Percentiles rank a stretch among this genome's conserved stretches.
phyloP scores from a whole-genome alignment of 2,797 vertebrate species.

The Emydoidea blandingii region DNA sequence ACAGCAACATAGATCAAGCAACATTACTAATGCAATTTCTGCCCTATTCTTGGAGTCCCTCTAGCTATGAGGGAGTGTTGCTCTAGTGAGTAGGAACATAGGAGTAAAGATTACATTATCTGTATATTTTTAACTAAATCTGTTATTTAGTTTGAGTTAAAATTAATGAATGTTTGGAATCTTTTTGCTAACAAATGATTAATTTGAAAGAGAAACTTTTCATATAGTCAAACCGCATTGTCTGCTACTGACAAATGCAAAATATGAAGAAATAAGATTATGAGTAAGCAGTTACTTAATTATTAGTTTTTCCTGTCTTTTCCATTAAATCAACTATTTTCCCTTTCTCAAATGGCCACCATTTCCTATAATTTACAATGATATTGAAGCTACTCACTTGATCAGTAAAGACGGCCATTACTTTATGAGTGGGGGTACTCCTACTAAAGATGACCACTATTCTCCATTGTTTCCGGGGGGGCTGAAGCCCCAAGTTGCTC shows the following conservation, averaged over 20 bases:
- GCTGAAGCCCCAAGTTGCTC: too few relatives aligned
- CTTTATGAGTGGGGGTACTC: neutral
- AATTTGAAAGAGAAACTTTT: neutral
- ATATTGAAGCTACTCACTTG: neutral
- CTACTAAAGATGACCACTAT: too few relatives aligned
- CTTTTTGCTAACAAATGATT: neutral
- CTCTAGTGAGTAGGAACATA: neutral
- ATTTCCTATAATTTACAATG: neutral
- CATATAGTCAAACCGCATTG: neutral
- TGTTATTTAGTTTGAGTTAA: neutral
- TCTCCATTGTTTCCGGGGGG: too few relatives aligned
- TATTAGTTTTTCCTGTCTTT: neutral
- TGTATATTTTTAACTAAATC: neutral
- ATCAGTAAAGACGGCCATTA: neutral
- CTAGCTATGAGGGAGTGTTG: neutral
- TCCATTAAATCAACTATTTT: neutral
- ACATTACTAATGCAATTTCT: neutral
- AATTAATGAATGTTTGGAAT: neutral
- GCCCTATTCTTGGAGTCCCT: neutral
- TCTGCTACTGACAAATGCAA: neutral
- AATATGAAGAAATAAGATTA: neutral
- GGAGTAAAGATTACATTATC: neutral
- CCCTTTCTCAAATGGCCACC: neutral
- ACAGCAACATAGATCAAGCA: neutral
- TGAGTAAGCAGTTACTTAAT: neutral